These are phyloP conservation scores for Brachionus calyciflorus DNA, from an alignment of 1,140 invertebrate species.

Conservation along the genomic window DNA sequence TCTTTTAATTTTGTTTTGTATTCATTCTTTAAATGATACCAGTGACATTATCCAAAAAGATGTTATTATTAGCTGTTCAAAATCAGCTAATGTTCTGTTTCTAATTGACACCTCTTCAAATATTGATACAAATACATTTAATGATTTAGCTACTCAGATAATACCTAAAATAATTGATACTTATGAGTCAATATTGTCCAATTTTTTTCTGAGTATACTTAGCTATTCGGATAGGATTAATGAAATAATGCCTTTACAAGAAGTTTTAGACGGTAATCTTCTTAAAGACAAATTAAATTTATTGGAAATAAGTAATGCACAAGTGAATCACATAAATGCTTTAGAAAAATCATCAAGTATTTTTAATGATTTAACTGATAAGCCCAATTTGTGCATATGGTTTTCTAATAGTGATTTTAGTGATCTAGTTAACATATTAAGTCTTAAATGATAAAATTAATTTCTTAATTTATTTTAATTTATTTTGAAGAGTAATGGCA, in stretches of 20 bases:
- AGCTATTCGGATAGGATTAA: background rate
- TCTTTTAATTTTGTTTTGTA: no score
- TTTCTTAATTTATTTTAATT: no score
- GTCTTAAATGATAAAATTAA: no score
- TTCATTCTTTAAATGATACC: no score
- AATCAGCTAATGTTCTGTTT: background rate
- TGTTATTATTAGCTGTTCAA: background rate
- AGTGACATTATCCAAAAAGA: background rate
- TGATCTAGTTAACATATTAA: no score
- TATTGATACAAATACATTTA: constrained; percentile 8
- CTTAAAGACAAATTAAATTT: background rate
- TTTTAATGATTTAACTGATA: background rate
- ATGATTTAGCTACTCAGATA: background rate
- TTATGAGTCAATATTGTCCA: background rate
- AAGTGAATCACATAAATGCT: background rate
- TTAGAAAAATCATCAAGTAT: background rate
- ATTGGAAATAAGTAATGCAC: background rate
- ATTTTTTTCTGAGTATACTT: constrained; percentile 7
- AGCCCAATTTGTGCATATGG: constrained; percentile 3
- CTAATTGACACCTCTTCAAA: background rate
- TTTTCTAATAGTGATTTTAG: background rate
- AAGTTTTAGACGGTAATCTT: background rate
- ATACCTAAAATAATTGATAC: constrained; percentile 14
- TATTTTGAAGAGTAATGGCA: no score
- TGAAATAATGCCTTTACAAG: constrained; percentile 14